These are phyloP conservation scores for Halcyon smyrnensis DNA, from an alignment of 2,797 vertebrate genomes.

Conservation along the genomic window DNA sequence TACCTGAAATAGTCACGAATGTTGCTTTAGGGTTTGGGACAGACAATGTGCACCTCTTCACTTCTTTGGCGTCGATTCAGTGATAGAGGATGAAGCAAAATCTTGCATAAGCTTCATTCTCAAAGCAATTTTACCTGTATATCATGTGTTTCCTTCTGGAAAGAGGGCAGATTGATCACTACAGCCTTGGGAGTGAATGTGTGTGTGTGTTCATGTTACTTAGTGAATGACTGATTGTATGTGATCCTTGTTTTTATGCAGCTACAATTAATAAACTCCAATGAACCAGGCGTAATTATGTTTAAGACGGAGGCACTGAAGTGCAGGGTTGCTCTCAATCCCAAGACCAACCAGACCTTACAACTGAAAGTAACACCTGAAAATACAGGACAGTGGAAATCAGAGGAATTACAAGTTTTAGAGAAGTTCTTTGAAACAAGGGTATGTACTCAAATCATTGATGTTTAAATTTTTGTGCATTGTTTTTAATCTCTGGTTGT, in stretches of 20 bases:
- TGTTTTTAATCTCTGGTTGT: neutral
- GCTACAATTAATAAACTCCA: slow-evolving; percentile 97
- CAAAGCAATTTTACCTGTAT: neutral
- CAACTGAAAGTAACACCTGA: slow-evolving; percentile 99
- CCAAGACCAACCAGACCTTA: slow-evolving; percentile 97
- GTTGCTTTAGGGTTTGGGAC: neutral
- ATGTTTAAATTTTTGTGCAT: neutral
- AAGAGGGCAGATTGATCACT: neutral
- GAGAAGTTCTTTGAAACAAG: slow-evolving; percentile 99
- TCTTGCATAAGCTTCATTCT: neutral
- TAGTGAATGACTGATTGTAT: neutral
- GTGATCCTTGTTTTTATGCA: slow-evolving; percentile 64
- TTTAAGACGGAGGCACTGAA: slow-evolving; percentile 98
- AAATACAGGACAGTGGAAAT: slow-evolving; percentile 95
- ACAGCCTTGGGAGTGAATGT: neutral
- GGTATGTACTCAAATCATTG: slow-evolving; percentile 77
- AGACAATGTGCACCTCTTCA: neutral
- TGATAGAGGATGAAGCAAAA: neutral
- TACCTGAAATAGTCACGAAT: neutral
- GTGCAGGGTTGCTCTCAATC: slow-evolving; percentile 97
- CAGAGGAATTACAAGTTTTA: slow-evolving; percentile 96
- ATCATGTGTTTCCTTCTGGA: neutral
- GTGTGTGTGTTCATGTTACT: neutral
- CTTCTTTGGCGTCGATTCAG: neutral
- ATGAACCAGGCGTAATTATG: slow-evolving; percentile 98